These are phyloP conservation scores for Heloderma charlesbogerti DNA, from an alignment of 2,113 vertebrate species.

Conservation along the genomic window DNA sequence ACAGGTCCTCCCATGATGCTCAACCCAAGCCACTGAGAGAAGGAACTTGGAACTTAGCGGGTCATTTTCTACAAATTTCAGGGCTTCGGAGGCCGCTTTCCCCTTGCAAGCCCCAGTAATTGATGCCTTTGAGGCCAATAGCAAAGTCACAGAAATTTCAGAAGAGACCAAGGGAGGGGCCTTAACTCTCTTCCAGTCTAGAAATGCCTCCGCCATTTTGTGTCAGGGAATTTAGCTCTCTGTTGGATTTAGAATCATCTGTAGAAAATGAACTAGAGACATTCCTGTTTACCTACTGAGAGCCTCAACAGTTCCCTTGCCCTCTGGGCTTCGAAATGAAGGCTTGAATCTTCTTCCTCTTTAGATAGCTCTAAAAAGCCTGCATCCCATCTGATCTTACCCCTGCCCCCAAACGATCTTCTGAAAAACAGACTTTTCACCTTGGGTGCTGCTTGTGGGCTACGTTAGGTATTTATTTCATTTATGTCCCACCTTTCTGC, in stretches of 20 bases:
- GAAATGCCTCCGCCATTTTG: background rate
- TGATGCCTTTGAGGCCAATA: background rate
- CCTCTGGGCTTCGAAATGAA: background rate
- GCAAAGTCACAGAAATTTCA: background rate
- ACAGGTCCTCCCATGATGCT: accelerated
- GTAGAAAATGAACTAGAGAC: background rate
- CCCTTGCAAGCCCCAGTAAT: background rate
- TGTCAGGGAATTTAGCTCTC: background rate
- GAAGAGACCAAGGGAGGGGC: background rate
- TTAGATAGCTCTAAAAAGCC: too few relatives aligned
- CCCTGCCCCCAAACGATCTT: too few relatives aligned
- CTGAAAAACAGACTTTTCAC: too few relatives aligned
- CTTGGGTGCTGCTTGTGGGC: too few relatives aligned
- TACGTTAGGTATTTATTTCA: too few relatives aligned
- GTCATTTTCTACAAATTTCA: background rate
- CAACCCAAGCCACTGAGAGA: conserved; percentile 3
- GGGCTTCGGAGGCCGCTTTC: too few relatives aligned
- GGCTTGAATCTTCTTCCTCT: background rate
- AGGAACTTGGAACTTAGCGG: conserved; percentile 25
- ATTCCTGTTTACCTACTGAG: background rate
- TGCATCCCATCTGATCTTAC: too few relatives aligned
- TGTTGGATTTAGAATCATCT: background rate
- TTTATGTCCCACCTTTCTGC: too few relatives aligned
- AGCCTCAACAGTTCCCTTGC: background rate
- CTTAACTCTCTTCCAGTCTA: too few relatives aligned